Percentiles rank a stretch among this genome's conserved stretches.
These are phyloP conservation scores for Gymnopithys bicolor DNA, from an alignment of 2,797 vertebrate genomes.

Conservation along the genomic window DNA sequence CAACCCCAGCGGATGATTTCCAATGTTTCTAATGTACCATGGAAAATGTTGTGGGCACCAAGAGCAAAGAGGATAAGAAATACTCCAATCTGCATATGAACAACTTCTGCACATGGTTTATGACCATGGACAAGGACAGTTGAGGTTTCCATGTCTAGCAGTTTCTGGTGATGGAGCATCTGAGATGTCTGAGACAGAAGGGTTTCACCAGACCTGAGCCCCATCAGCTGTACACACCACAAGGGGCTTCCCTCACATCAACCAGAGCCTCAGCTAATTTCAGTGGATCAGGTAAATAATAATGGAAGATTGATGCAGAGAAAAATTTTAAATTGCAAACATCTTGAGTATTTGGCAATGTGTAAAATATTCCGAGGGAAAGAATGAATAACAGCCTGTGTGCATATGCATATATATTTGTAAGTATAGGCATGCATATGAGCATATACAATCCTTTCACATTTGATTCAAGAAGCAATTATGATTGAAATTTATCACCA, in stretches of 20 bases:
- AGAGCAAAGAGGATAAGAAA: neutral
- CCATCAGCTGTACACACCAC: neutral
- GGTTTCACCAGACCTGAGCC: neutral
- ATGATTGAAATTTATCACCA: neutral
- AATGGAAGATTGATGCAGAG: neutral
- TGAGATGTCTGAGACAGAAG: neutral
- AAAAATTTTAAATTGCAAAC: neutral
- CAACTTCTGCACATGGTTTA: neutral
- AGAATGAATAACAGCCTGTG: neutral
- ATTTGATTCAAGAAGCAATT: neutral
- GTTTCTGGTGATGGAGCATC: neutral
- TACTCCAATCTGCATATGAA: neutral
- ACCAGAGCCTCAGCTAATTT: neutral
- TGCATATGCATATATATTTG: neutral
- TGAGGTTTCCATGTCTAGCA: neutral
- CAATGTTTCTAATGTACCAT: neutral
- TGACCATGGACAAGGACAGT: neutral
- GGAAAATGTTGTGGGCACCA: neutral
- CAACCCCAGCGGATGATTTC: neutral
- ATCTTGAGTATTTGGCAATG: neutral
- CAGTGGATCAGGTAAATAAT: neutral
- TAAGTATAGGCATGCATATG: neutral
- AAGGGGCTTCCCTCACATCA: neutral
- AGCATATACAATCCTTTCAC: neutral
- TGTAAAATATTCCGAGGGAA: neutral